Base-by-base conservation (phyloP, 1,140 invertebrate genomes). In the Micrasema longulum region DNA sequence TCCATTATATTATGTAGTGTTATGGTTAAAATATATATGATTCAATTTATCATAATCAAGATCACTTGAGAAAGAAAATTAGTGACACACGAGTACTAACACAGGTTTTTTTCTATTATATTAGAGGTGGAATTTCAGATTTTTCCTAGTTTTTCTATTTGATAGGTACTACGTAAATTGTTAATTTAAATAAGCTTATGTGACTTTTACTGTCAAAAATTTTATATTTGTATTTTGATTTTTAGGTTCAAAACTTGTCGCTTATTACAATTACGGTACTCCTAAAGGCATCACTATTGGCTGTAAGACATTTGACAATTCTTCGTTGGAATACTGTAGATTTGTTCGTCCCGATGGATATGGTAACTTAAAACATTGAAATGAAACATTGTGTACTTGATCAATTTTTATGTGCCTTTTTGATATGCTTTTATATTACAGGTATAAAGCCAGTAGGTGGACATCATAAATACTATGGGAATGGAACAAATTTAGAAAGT, bases 241-340 rank as follows among this genome's bases (percentile, higher is more conserved):
- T 53, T 23, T n/a, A 41, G 50, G 26, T 14, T 23, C 65, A 9
- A 12, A 14, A 43, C 20, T 53, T 18, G 65, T 52, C 5, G 10
- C 20, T 7, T 53, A 36, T n/a, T 53, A 55, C 20, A 16, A n/a
- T 18, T 38, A 41, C 10, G 18, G 41, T n/a, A 14, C 23, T 7
- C 14, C 6, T 0, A 55, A 45, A 36, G 11, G 2, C 0, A 47
- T 62, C 9, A 57, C n/a, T 22, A 48, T 69, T n/a, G 41, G 43
- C n/a, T 76, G 75, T 55, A 45, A 38, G 35, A 74, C 72, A 5
- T 71, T 55, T 66, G 69, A 76, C 26, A 67, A 72, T n/a, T 66
- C 64, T n/a, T 35, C 72, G 0, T 5, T 76, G 55, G 72, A 76
- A n/a, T 76, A 76, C 62, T 76, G 75, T 41, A 31, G 75, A 16